Base-by-base conservation (phyloP, 1,140 invertebrate genomes). In the Trissolcus basalis region DNA sequence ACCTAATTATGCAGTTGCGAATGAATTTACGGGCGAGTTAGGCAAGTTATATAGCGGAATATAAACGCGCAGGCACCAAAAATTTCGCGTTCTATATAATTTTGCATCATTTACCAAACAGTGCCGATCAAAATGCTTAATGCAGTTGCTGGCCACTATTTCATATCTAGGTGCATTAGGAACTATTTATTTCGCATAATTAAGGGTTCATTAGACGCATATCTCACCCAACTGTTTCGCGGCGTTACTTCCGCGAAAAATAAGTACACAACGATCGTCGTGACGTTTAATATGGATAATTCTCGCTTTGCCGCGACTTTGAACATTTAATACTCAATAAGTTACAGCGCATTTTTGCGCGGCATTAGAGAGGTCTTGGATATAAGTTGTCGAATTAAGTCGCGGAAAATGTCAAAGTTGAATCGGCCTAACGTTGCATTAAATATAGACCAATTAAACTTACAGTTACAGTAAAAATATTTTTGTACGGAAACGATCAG, bases 391-490 rank as follows among this genome's bases (percentile, higher is more conserved):
- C 33, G 33, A 53, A 58, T 45, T 51, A 56, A 50, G 45, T 41
- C 45, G 56, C 0, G 39, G 44, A 44, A 65, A 76, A 69, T 76
- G 64, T 76, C 72, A 76, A 76, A 76, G 72, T 76, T 76, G 64
- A 75, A 58, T 47, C 27, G 16, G 36, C 33, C 15, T 4, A 59
- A 60, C 59, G 55, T 53, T 60, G 2, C 16, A 16, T 73, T 73
- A 73, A 65, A 73, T 73, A 73, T 65, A 49, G 44, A 54, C 49
- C 55, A 73, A 73, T 73, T 73, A 73, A 73, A 64, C 48, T 41
- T 60, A 65, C 60, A 55, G 70, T 65, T 73, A 73, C 55, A 44
- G 36, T 36, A 27, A 51, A 44, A 5, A 44, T 0, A 58, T 56
- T 71, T 71, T 58, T 56, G 0, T 13, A 41, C 10, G 36, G 6